Evolutionary conservation across 1,140 invertebrate species (phyloP).

Genomic region (Antheraea mylitta): DNA sequence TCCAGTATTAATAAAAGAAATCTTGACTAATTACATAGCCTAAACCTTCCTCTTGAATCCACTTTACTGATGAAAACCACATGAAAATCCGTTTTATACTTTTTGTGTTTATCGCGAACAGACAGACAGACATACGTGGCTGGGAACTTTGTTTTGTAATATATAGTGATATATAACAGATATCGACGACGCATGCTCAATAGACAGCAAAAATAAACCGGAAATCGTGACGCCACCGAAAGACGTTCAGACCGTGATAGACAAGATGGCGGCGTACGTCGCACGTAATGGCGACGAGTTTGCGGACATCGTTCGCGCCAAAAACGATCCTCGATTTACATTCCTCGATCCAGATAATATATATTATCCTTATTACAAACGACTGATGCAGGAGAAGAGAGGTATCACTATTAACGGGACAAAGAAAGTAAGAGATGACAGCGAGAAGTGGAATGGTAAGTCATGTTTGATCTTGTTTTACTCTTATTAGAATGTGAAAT

Average conservation of each 20-base stretch:
- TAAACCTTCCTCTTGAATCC: too few species aligned
- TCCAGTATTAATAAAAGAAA: too few species aligned
- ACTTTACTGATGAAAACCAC: too few species aligned
- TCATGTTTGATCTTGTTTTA: constrained; percentile 32
- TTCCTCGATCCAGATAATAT: constrained; percentile 87
- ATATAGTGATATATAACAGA: constrained; percentile 40
- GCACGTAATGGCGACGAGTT: constrained; percentile 96
- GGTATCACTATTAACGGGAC: constrained; percentile 49
- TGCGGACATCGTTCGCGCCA: constrained; percentile 91
- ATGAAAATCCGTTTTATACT: too few species aligned
- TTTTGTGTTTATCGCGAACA: too few species aligned
- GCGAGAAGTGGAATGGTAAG: constrained; percentile 74
- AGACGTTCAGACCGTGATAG: constrained; percentile 92
- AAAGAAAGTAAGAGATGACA: constrained; percentile 32
- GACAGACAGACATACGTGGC: too few species aligned
- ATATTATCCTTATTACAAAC: constrained; percentile 88
- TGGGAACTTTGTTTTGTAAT: too few species aligned
- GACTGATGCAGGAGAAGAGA: constrained; percentile 59
- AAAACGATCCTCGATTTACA: constrained; percentile 91
- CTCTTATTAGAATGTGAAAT: too few species aligned
- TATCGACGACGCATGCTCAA: constrained; percentile 50
- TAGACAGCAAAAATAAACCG: constrained; percentile 53
- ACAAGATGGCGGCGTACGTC: constrained; percentile 97
- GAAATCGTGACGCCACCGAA: constrained; percentile 84
- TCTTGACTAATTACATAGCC: too few species aligned